Conservation (phyloP, 2,113 vertebrate genomes). For the Rhea americana region DNA sequence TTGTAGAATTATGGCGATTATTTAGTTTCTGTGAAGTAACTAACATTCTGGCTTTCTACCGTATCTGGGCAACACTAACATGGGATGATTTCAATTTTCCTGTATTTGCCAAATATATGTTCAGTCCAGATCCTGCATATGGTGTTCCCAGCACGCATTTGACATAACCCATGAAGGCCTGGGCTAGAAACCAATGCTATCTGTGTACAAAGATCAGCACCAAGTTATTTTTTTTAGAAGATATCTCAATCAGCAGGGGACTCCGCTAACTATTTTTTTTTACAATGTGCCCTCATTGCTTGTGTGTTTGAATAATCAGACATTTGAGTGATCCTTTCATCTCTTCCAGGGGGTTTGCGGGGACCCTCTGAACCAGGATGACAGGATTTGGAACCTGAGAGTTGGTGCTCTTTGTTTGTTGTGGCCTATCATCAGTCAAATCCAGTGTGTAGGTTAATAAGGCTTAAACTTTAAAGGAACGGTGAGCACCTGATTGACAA, state of each 20-base stretch:
- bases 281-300: slow-evolving; percentile 68
- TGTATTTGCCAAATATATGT: slow-evolving; percentile 80
- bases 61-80: slow-evolving; percentile 87
- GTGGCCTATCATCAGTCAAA: slow-evolving; percentile 82
- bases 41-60: slow-evolving; percentile 3
- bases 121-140: slow-evolving; percentile 77
- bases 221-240: slow-evolving; percentile 75
- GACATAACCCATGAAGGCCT: slow-evolving; percentile 73
- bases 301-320: slow-evolving; percentile 79
- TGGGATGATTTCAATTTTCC: slow-evolving; percentile 55
- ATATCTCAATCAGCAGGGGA: slow-evolving; percentile 93
- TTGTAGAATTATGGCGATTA: not conserved
- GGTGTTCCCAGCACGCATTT: slow-evolving; percentile 78
- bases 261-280: slow-evolving; percentile 58
- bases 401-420: slow-evolving; percentile 81
- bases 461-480: slow-evolving; percentile 86
- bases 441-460: slow-evolving; percentile 88
- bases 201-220: slow-evolving; percentile 57
- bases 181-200: slow-evolving; percentile 61
- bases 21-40: not conserved
- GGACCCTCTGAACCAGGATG: slow-evolving; percentile 81
- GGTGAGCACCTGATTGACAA: slow-evolving; percentile 86
- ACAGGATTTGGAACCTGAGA: slow-evolving; percentile 86
- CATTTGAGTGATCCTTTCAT: slow-evolving; percentile 84
- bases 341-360: slow-evolving; percentile 76